Evolutionary conservation across 2,797 vertebrate species (phyloP).

Genomic region (Hypotaenidia philippensis): DNA sequence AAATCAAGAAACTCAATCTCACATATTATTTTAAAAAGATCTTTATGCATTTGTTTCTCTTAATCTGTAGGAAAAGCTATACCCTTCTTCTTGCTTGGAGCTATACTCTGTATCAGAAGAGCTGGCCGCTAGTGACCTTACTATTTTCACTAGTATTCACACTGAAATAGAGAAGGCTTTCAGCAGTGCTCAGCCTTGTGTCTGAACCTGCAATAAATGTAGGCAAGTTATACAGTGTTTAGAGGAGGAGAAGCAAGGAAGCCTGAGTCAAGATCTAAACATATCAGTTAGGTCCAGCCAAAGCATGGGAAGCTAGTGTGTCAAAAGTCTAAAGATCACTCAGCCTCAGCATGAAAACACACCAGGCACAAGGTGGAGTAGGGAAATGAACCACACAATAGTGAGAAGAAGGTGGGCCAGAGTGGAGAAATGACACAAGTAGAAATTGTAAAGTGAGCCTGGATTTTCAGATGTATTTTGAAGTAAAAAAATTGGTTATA

Average conservation of each 20-base stretch:
- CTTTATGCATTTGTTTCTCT: neutral
- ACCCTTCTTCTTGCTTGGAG: neutral
- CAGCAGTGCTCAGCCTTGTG: neutral
- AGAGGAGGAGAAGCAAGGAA: neutral
- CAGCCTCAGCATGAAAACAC: neutral
- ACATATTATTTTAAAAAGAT: neutral
- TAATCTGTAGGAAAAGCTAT: neutral
- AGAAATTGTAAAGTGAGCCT: neutral
- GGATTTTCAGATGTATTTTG: neutral
- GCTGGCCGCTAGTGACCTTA: neutral
- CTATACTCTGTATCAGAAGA: neutral
- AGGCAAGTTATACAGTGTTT: neutral
- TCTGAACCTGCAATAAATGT: neutral
- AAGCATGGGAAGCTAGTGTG: neutral
- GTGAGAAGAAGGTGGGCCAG: neutral
- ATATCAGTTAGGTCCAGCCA: neutral
- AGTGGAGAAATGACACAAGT: neutral
- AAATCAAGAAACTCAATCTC: neutral
- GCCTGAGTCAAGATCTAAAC: neutral
- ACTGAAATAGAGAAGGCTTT: neutral
- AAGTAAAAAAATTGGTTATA: neutral
- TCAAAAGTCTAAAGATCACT: neutral
- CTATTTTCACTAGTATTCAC: neutral
- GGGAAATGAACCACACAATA: neutral
- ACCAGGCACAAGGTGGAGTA: neutral